Base-by-base conservation (phyloP, 2,888 invertebrate genomes). In the Lasioglossum oenotherae region DNA sequence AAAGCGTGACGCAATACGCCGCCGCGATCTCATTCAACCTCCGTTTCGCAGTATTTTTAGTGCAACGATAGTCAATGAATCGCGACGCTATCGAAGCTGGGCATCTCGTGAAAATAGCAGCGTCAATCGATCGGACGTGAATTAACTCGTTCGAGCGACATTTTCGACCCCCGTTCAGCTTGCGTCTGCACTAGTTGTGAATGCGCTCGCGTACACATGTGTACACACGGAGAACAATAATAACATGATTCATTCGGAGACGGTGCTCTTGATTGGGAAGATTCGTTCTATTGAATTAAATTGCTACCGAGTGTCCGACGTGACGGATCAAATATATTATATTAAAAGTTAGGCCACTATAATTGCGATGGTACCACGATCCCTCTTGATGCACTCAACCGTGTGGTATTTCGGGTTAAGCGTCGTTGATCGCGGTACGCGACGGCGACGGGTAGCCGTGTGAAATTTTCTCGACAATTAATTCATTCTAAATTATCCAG, bases 71-170 rank as follows among this genome's bases (percentile, higher is more conserved):
- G 23, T 71, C 41, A 38, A 71, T 71, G 71, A 12, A 71, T 71
- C 71, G 69, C 38, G 38, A 71, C 35, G 71, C 4, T 71, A 38
- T 38, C 41, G 41, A 38, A 12, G 38, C n/a, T 23, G 23, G 12
- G 10, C 2, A n/a, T 71, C 71, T 71, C 12, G n/a, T n/a, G 71
- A 12, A 71, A 38, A 71, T 41, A 71, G 71, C 41, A 38, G 2
- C n/a, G n/a, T 38, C n/a, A n/a, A 71, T 71, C 71, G 71, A 71
- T n/a, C 5, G n/a, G 4, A 71, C 71, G 71, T 38, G 71, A 71
- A 71, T 71, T 41, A 41, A 71, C 71, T 38, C n/a, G 35, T 23
- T 64, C 71, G 12, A 71, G 71, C n/a, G 71, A 38, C n/a, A 71
- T 38, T 71, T 41, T 14, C 23, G 71, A n/a, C 8, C 12, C 38